phyloP scores from a whole-genome alignment of 92 coral and sea anemone genomes.

The Montipora capitata region DNA sequence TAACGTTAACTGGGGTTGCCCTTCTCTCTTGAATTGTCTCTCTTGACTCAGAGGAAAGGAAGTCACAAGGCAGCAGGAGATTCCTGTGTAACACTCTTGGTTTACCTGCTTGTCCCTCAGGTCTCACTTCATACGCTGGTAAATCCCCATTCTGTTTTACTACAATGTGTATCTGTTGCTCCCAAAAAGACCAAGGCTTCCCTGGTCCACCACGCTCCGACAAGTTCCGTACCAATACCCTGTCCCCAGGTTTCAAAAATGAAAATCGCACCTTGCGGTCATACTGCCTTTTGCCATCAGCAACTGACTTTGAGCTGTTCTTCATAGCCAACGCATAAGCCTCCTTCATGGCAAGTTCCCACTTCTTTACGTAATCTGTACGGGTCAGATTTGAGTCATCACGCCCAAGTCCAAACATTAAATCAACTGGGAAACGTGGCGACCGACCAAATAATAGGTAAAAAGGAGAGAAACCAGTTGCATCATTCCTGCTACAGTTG shows the following conservation, averaged over 20 bases:
- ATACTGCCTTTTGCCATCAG: neutral
- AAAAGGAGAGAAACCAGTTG: no score
- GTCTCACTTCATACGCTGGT: no score
- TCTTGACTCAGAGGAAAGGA: no score
- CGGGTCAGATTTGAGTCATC: neutral
- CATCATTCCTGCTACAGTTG: no score
- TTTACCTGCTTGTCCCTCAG: no score
- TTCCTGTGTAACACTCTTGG: no score
- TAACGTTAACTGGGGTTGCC: neutral
- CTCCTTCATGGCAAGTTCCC: neutral
- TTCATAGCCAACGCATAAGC: neutral
- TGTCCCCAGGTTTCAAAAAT: neutral
- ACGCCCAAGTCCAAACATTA: no score
- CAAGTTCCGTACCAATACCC: neutral
- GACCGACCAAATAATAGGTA: no score
- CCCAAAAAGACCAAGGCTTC: neutral
- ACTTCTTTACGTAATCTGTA: neutral
- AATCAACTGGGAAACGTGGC: no score
- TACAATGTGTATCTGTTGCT: neutral
- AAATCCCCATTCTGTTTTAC: no score
- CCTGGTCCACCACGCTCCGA: neutral
- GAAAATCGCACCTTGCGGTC: neutral
- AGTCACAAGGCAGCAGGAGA: no score
- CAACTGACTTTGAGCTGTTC: neutral
- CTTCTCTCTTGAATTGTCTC: no score